Evolutionary conservation across 2,888 invertebrate species (phyloP), one percentile per base, ranked within the genome.

Genomic region (Athrips mouffetella): DNA sequence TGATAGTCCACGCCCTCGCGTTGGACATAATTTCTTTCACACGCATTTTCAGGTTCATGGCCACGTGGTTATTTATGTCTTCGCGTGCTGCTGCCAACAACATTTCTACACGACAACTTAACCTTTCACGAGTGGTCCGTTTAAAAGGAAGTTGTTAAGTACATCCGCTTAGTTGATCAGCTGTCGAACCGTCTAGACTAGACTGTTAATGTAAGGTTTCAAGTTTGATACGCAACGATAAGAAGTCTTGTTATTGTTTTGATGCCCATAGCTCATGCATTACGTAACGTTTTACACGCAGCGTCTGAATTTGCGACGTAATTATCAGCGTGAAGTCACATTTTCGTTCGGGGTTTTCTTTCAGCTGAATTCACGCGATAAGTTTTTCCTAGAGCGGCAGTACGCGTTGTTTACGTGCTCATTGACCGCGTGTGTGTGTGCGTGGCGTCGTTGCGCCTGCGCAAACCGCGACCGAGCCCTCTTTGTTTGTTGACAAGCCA

Each of bases 401-500:
- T 62, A 59, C 60, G 57, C 65, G 64, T 70, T 79, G 77, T 85
- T 83, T 81, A 82, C 82, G 70, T 82, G 72, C 77, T 79, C 86
- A 86, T 84, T 85, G 79, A 86, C 79, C 73, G 72, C 61, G 65
- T 55, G 55, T 65, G 78, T 76, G 74, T 75, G 78, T 62, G 78
- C 72, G 74, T 59, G 73, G 72, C 71, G 74, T 65, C 67, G 70
- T 62, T 67, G 78, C 80, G 80, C 78, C 70, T 80, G 83, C 80
- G 80, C 79, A 68, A 68, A 21, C 67, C 16, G 16, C 71, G 70
- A 72, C 65, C 80, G 73, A 77, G 78, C 79, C 76, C 77, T 82
- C 86, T 86, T 84, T 86, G 86, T 86, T 86, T 86, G 86, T 86
- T 86, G 86, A 86, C 86, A 86, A 86, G 85, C 85, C 60, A 65